Conservation (phyloP, 2,888 invertebrate species). For the Rhingia rostrata region DNA sequence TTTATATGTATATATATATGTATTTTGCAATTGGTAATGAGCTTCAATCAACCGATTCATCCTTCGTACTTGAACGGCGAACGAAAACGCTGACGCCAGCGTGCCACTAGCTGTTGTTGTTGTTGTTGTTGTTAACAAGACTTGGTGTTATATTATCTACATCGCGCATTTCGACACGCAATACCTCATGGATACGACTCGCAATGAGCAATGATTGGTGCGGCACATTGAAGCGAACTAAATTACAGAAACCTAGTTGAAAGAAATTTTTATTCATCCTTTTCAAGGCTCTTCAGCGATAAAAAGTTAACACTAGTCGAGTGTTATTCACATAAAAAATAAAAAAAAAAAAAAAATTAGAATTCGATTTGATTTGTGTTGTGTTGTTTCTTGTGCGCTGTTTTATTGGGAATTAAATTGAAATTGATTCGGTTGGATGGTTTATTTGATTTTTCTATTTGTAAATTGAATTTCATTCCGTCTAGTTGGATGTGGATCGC, state of each 20-base stretch:
- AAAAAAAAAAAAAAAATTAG: constrained; percentile 16
- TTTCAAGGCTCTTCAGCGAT: neutral
- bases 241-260: constrained; percentile 39
- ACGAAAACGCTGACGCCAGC: neutral
- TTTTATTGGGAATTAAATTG: constrained; percentile 60
- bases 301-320: constrained; percentile 27
- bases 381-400: constrained; percentile 7
- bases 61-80: constrained; percentile 41
- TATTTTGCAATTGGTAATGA: constrained; percentile 56
- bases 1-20: neutral
- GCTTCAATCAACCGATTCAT: constrained; percentile 65
- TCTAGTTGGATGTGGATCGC: neutral
- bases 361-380: constrained; percentile 24
- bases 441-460: constrained; percentile 52
- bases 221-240: constrained; percentile 10
- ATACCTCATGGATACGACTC: constrained; percentile 49
- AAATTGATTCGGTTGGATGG: constrained; percentile 59
- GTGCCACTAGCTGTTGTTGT: constrained; percentile 20
- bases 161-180: constrained; percentile 52
- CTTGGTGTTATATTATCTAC: constrained; percentile 13
- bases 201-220: constrained; percentile 25
- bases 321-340: neutral
- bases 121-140: constrained; percentile 13
- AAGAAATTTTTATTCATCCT: constrained; percentile 12
- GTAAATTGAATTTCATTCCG: constrained; percentile 48